Evolutionary conservation across 2,113 vertebrate species (phyloP), one percentile per base, ranked within the genome.

Genomic region (Prunella himalayana): DNA sequence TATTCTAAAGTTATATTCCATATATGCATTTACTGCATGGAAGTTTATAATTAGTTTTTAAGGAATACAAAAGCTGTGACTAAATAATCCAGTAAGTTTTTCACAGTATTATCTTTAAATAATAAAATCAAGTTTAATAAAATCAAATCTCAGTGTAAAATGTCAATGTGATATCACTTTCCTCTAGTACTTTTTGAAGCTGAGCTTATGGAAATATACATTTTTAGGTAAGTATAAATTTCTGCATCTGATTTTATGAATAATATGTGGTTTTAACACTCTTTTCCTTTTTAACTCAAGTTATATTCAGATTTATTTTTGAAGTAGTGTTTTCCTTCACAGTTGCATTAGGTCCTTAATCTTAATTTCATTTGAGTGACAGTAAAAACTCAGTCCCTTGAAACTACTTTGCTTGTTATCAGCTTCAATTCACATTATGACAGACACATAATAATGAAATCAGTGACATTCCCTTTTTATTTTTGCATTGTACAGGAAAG

Each of bases 381-480:
- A 71, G 27, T 20, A 63, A 57, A 91, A 82, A 8, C 6, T 70
- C 49, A 33, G 14, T 60, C 45, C 3, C 0, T 54, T 86, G 54
- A 73, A 91, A 73, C 28, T n/a, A 44, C 10, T 65, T 76, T 45
- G 24, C 47, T 80, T 80, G 17, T 57, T 83, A 66, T 61, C 35
- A 42, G 17, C 24, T 86, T 72, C 45, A 89, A 47, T 76, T 92
- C 61, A 95, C 15, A 66, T 13, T 45, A 27, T 68, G 61, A 90
- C 17, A 77, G 37, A 60, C 6, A 60, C 15, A 87, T 20, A 42
- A 64, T 77, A 81, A 87, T 27, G 7, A 90, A 95, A 80, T 79
- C 30, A 68, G 13, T 86, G 22, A 44, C 10, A 47, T 65, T 81
- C 5, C 61, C 10, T 39, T 85, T 59, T 63, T 47, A 30, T 56